Evolutionary conservation across 1,140 invertebrate genomes (phyloP).

Genomic region (Caerostris extrusa): DNA sequence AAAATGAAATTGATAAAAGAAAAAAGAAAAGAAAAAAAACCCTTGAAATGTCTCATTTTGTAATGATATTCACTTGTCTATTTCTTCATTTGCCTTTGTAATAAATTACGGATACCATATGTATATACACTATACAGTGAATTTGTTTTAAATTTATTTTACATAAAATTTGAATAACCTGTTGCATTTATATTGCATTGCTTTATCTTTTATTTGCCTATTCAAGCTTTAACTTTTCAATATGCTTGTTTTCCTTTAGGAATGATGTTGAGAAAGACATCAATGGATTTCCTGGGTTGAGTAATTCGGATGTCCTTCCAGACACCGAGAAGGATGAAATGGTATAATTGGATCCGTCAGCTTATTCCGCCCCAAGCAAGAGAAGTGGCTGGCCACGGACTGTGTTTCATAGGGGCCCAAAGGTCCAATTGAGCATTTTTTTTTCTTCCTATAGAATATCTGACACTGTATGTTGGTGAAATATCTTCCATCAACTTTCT

Average conservation of each 20-base stretch:
- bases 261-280: conserved; percentile 73
- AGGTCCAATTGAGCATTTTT: conserved; percentile 5
- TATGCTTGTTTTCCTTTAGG: conserved; percentile 6
- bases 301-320: neutral
- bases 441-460: neutral
- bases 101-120: no score
- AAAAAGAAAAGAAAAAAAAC: no score
- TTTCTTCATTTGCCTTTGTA: no score
- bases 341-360: conserved; percentile 38
- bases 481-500: neutral
- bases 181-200: no score
- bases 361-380: conserved; percentile 1
- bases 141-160: no score
- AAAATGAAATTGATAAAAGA: no score
- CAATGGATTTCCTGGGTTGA: conserved; percentile 76
- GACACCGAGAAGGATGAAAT: conserved; percentile 34
- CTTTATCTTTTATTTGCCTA: no score
- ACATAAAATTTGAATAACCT: no score
- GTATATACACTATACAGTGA: no score
- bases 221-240: no score
- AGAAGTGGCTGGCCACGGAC: conserved; percentile 72
- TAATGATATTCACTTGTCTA: no score
- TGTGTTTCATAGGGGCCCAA: conserved; percentile 12
- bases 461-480: neutral
- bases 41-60: no score